Percentiles rank a stretch among this genome's conserved stretches.
Evolutionary conservation across 2,113 vertebrate species (phyloP).

Genomic region (Ochotona princeps): DNA sequence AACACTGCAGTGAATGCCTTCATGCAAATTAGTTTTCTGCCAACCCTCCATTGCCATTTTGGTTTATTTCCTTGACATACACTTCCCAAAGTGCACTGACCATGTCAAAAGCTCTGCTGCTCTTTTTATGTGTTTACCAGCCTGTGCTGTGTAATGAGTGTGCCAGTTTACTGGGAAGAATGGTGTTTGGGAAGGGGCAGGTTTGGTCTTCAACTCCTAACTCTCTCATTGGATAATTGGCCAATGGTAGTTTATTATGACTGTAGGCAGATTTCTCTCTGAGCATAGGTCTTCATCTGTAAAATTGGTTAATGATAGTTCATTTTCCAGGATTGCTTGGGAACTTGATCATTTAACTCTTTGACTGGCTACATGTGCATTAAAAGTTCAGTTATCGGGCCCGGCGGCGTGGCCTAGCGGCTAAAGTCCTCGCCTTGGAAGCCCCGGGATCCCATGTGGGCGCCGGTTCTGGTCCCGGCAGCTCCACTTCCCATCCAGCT

Average conservation of each 20-base stretch:
- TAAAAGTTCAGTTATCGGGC: neutral
- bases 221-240: neutral
- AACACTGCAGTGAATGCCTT: neutral
- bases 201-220: constrained; percentile 12
- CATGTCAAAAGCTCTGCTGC: neutral
- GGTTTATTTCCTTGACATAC: constrained; percentile 24
- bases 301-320: constrained; percentile 33
- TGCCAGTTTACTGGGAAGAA: neutral
- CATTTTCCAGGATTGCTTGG: constrained; percentile 23
- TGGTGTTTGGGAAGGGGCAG: neutral
- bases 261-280: neutral
- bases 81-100: constrained; percentile 2
- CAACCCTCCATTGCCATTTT: neutral
- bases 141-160: neutral
- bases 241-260: neutral
- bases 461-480: too few species aligned
- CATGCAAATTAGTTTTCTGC: neutral
- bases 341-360: neutral
- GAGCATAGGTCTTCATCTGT: neutral
- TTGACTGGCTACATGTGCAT: neutral
- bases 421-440: too few species aligned
- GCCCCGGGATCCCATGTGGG: too few species aligned
- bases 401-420: too few species aligned
- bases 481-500: too few species aligned
- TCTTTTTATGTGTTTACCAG: neutral